Base-by-base conservation (phyloP, 2,888 invertebrate species). In the Heteromyza rotundicornis region DNA sequence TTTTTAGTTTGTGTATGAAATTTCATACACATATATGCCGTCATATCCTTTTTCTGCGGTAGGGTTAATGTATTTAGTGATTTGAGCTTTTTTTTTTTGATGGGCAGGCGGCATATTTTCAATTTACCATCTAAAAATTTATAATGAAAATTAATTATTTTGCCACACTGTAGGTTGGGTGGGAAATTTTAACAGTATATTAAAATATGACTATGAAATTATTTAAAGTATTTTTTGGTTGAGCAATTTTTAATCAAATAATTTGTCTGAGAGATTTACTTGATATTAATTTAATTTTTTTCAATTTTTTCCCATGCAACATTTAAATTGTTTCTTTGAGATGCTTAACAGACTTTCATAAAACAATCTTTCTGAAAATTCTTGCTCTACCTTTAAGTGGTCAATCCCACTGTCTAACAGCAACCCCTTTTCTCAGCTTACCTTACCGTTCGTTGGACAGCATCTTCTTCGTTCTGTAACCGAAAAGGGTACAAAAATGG, bases 381-480 rank as follows among this genome's bases (percentile, higher is more conserved):
- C n/a, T n/a, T n/a, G n/a, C n/a, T n/a, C n/a, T n/a, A n/a, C n/a
- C n/a, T n/a, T n/a, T n/a, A 51, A 49, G 3, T n/a, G 51, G 27
- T 2, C 53, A 53, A 52, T 27, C 14, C 16, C 27, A 57, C 47
- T 19, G 19, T 27, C 14, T 3, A 14, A 24, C 47, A 36, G 57
- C 51, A 50, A 44, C 57, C 19, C 19, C n/a, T 35, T 50, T 23
- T 27, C 14, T 16, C 19, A 32, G 2, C 27, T 32, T 20, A 19
- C 17, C 32, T 8, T 32, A 12, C 32, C 32, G 27, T 16, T 14
- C 58, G 53, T 58, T 50, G 62, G n/a, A n/a, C 68, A 65, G 70
- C 73, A 72, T 77, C 70, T 70, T 67, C 24, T n/a, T 32, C 1
- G 36, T 55, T 51, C 59, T 64, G 16, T 17, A 52, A 16, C 19